Conservation (phyloP, 2,113 vertebrate species). For the Murina feae region DNA sequence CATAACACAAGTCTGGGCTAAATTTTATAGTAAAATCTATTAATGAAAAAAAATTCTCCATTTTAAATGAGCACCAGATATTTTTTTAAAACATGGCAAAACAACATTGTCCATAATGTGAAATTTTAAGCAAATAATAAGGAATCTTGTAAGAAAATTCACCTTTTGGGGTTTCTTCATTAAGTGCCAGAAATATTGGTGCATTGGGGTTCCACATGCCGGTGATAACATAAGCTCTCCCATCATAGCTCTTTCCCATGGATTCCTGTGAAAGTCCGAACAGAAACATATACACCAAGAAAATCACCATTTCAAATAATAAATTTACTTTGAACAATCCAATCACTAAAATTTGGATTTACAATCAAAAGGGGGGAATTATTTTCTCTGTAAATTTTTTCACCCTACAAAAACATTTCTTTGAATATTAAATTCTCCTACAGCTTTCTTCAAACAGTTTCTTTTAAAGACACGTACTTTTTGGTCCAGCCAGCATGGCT, state of each 20-base stretch:
- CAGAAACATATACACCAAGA: neutral
- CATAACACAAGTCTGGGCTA: neutral
- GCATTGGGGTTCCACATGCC: conserved; percentile 96
- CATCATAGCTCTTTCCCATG: conserved; percentile 95
- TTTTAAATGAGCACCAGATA: conserved; percentile 5
- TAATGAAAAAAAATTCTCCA: neutral
- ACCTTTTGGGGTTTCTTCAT: conserved; percentile 99
- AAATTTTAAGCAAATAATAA: conserved; percentile 32
- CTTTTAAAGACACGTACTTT: neutral
- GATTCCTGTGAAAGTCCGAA: conserved; percentile 87
- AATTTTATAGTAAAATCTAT: neutral
- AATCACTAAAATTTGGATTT: conserved; percentile 19
- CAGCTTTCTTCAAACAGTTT: conserved; percentile 3
- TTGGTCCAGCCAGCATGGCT: no score
- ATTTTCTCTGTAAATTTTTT: neutral
- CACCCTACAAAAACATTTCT: conserved; percentile 5
- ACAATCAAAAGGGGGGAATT: neutral
- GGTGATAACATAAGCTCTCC: conserved; percentile 95
- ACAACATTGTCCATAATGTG: neutral
- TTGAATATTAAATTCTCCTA: conserved; percentile 18
- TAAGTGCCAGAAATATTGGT: conserved; percentile 90
- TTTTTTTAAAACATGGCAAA: neutral
- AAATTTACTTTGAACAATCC: neutral
- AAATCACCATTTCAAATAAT: conserved; percentile 4
- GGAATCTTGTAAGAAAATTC: conserved; percentile 55